Conservation (phyloP, 2,888 invertebrate genomes). For the Trichacis sp. region DNA sequence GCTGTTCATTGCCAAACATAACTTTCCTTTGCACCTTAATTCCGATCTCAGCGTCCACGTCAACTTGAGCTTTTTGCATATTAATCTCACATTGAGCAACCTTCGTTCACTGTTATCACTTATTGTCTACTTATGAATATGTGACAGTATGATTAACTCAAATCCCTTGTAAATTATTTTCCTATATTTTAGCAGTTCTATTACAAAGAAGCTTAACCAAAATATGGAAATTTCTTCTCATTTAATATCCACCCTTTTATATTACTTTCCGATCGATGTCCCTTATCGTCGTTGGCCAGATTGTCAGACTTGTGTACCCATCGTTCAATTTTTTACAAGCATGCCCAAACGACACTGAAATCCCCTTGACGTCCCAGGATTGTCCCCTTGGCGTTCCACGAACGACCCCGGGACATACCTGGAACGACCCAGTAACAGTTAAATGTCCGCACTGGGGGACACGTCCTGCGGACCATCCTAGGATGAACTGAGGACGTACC, state of each 20-base stretch:
- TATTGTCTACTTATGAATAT: not conserved
- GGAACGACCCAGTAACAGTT: too few species aligned
- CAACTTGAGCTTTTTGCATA: not conserved
- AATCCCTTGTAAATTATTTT: not conserved
- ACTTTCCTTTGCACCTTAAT: too few species aligned
- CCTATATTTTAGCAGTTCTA: not conserved
- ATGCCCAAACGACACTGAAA: too few species aligned
- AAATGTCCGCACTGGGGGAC: too few species aligned
- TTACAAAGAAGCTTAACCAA: not conserved
- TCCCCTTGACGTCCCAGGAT: too few species aligned
- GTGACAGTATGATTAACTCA: not conserved
- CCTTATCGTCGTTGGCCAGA: not conserved
- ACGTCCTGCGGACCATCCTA: too few species aligned
- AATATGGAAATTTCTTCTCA: not conserved
- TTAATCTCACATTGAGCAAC: not conserved
- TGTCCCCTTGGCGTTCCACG: too few species aligned
- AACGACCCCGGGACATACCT: too few species aligned
- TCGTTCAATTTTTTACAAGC: constrained; percentile 2
- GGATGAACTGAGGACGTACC: too few species aligned
- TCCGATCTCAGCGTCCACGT: not conserved
- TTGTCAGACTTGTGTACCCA: not conserved
- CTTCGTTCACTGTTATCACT: not conserved
- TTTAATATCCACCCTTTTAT: not conserved
- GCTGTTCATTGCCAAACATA: too few species aligned
- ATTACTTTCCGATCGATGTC: not conserved